phyloP scores from a whole-genome alignment of 1,140 invertebrate genomes.

The Harpegnathos saltator region DNA sequence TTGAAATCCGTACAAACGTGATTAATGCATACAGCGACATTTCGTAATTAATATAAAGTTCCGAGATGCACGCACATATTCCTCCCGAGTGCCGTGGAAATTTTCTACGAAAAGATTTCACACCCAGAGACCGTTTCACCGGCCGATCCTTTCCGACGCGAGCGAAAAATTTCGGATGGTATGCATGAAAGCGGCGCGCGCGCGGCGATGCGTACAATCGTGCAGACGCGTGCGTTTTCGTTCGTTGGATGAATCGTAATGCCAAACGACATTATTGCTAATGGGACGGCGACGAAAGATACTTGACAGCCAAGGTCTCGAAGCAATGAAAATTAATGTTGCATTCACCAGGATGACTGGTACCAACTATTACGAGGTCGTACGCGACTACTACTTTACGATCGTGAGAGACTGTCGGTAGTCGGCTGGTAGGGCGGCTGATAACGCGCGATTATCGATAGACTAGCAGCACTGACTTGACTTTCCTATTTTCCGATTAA shows the following conservation, averaged over 20 bases:
- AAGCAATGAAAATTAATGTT: constrained; percentile 72
- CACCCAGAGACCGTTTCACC: neutral
- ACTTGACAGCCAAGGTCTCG: constrained; percentile 62
- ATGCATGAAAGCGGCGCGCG: too few relatives aligned
- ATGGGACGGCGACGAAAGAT: constrained; percentile 60
- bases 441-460: constrained; percentile 53
- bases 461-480: constrained; percentile 21
- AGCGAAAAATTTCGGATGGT: constrained; percentile 12
- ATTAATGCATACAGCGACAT: too few relatives aligned
- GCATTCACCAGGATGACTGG: constrained; percentile 61
- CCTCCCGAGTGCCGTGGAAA: neutral
- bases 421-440: neutral
- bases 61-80: neutral
- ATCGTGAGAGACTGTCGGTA: constrained; percentile 48
- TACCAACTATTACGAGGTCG: constrained; percentile 48
- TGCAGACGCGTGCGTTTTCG: neutral
- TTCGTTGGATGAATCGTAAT: constrained; percentile 35
- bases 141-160: neutral
- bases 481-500: constrained; percentile 38
- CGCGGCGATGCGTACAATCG: neutral
- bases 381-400: constrained; percentile 55
- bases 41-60: neutral
- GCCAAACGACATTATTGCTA: constrained; percentile 48
- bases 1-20: too few relatives aligned
- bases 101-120: neutral